phyloP scores from a whole-genome alignment of 2,797 vertebrate genomes.

The Peromyscus melanophrys region DNA sequence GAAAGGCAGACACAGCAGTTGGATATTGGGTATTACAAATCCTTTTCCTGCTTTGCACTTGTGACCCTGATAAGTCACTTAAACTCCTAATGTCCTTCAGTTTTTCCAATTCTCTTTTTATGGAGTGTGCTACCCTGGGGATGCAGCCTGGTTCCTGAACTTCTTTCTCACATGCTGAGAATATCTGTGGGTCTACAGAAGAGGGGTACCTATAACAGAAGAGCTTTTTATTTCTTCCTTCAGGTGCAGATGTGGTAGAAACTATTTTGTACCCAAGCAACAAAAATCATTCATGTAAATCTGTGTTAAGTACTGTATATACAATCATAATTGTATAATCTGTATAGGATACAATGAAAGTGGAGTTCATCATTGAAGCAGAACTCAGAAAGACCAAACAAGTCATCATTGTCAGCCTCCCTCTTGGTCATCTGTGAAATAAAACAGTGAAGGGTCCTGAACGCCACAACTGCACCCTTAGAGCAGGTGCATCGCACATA shows the following conservation, averaged over 20 bases:
- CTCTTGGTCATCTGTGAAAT: fast-evolving
- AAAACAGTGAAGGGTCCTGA: fast-evolving
- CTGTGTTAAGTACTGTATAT: background rate
- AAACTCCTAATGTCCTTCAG: slow-evolving; percentile 35
- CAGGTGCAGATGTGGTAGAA: background rate
- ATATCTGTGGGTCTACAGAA: background rate
- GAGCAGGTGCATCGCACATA: no score
- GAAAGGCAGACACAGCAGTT: slow-evolving; percentile 56
- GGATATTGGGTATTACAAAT: slow-evolving; percentile 65
- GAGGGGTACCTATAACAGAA: background rate
- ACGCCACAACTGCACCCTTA: background rate
- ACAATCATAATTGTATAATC: background rate
- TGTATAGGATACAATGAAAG: background rate
- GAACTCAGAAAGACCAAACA: background rate
- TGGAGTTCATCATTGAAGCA: background rate
- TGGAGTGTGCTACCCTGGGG: background rate
- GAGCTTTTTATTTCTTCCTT: slow-evolving; percentile 29
- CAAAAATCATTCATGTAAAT: slow-evolving; percentile 26
- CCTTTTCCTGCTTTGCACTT: slow-evolving; percentile 39
- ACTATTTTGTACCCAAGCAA: background rate
- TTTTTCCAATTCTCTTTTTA: background rate
- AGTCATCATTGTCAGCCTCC: background rate
- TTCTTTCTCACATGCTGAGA: background rate
- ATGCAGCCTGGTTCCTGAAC: background rate
- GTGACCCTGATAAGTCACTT: slow-evolving; percentile 50